Evolutionary conservation across 2,888 invertebrate species (phyloP).

Genomic region (Melanostoma mellinum): DNA sequence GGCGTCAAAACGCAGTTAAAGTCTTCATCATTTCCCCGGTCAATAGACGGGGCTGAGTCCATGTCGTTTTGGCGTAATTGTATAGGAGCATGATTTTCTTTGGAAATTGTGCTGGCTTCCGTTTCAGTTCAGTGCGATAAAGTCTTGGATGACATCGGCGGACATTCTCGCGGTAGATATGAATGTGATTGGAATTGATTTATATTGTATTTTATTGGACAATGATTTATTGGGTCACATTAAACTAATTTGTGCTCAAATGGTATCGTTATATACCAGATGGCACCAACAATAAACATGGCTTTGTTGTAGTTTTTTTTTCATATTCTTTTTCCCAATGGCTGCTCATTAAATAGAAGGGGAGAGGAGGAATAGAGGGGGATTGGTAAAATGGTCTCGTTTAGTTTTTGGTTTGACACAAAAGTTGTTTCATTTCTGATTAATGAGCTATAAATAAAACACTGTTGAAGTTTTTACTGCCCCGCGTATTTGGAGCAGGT

Average conservation of each 20-base stretch:
- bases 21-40: constrained; percentile 3
- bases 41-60: background rate
- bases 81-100: background rate
- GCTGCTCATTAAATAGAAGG: background rate
- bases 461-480: constrained; percentile 11
- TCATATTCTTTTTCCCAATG: constrained; percentile 1
- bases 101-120: constrained; percentile 40
- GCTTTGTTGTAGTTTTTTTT: background rate
- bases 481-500: constrained; percentile 5
- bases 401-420: constrained; percentile 34
- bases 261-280: constrained; percentile 8
- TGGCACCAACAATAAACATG: background rate
- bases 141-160: constrained; percentile 13
- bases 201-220: constrained; percentile 58
- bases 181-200: constrained; percentile 51
- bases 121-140: constrained; percentile 38
- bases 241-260: constrained; percentile 39
- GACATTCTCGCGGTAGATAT: background rate
- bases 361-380: background rate
- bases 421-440: constrained; percentile 26
- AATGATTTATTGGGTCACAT: constrained; percentile 54
- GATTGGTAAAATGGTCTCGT: background rate
- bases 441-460: constrained; percentile 33
- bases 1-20: constrained; percentile 20
- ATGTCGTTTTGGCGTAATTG: background rate